A percentile compares a stretch with the other conserved stretches of the same genome.
Conservation (phyloP, 2,888 invertebrate genomes). For the Ceratothoa steindachneri region DNA sequence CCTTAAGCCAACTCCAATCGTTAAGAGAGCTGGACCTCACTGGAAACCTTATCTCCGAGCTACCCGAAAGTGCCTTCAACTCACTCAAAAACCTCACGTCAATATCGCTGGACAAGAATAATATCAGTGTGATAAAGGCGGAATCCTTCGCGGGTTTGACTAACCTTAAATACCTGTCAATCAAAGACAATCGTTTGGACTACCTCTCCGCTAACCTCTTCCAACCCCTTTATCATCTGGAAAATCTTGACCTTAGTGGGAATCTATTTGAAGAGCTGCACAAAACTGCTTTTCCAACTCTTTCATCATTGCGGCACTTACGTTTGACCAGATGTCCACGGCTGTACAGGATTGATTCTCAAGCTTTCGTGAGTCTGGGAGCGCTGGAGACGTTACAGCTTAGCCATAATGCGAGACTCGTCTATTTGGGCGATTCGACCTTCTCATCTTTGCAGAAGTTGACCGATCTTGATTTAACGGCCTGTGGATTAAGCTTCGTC, state of each 20-base stretch:
- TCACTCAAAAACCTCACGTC: constrained; percentile 31
- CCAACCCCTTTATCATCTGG: constrained; percentile 15
- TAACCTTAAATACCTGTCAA: constrained; percentile 25
- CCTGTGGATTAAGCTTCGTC: constrained; percentile 39
- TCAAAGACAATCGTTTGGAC: constrained; percentile 36
- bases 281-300: constrained; percentile 28
- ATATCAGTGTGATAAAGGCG: constrained; percentile 27
- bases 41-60: constrained; percentile 38
- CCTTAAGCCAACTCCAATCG: constrained; percentile 23
- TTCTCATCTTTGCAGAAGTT: constrained; percentile 34
- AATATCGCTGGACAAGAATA: constrained; percentile 39
- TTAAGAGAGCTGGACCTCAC: constrained; percentile 38
- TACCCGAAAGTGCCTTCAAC: constrained; percentile 43
- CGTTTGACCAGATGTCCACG: constrained; percentile 35
- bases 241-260: constrained; percentile 33
- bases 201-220: constrained; percentile 3
- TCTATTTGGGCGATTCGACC: constrained; percentile 25
- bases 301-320: constrained; percentile 22
- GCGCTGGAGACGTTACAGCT: constrained; percentile 25
- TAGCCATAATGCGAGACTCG: constrained; percentile 38
- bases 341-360: constrained; percentile 30
- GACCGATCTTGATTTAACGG: constrained; percentile 35
- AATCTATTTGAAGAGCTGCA: constrained; percentile 41
- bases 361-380: constrained; percentile 33
- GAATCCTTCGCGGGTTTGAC: constrained; percentile 29